These are phyloP conservation scores for Stratiomys singularior DNA, from an alignment of 2,888 invertebrate species.

Conservation along the genomic window DNA sequence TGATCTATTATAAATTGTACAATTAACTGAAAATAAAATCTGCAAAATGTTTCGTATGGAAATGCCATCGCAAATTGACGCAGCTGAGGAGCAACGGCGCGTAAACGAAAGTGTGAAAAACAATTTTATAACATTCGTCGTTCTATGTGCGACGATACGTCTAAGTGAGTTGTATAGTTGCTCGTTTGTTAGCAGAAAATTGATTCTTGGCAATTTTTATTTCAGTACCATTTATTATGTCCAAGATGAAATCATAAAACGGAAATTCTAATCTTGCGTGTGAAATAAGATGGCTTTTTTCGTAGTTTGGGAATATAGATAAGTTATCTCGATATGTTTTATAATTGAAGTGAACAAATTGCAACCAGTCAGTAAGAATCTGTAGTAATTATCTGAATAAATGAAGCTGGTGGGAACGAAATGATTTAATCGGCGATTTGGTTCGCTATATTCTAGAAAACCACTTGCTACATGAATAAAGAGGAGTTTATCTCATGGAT, in stretches of 20 bases:
- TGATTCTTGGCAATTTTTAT: not conserved
- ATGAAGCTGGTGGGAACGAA: too few species aligned
- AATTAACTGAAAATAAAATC: too few species aligned
- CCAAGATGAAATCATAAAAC: slow-evolving; percentile 30
- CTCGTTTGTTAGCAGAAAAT: not conserved
- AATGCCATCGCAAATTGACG: slow-evolving; percentile 61
- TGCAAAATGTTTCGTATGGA: slow-evolving; percentile 63
- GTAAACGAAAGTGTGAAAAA: slow-evolving; percentile 61
- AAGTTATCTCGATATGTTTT: not conserved
- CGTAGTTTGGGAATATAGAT: not conserved
- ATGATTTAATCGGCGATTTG: too few species aligned
- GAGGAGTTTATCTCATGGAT: too few species aligned
- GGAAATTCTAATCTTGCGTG: not conserved
- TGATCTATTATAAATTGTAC: slow-evolving; percentile 45
- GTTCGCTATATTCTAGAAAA: too few species aligned
- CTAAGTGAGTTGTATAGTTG: slow-evolving; percentile 56
- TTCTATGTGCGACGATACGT: slow-evolving; percentile 60
- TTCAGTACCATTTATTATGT: slow-evolving; percentile 43
- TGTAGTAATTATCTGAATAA: too few species aligned
- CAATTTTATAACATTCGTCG: slow-evolving; percentile 61
- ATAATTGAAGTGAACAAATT: not conserved
- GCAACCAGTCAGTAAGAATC: not conserved
- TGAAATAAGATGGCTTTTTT: not conserved
- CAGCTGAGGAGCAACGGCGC: slow-evolving; percentile 62
- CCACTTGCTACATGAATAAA: too few species aligned